Conservation (phyloP, 2,797 vertebrate genomes). For the Otus scops region DNA sequence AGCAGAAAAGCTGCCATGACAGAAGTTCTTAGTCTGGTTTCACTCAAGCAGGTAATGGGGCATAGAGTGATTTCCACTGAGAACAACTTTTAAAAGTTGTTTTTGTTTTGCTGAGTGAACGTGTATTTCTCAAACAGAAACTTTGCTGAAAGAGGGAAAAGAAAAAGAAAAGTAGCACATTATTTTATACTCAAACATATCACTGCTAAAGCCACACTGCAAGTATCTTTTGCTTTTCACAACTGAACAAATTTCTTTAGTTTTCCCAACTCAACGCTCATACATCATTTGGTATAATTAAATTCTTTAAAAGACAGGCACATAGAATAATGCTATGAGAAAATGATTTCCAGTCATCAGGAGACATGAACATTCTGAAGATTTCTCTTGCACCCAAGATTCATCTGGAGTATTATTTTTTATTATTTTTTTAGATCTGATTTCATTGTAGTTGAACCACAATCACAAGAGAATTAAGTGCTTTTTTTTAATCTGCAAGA, state of each 20-base stretch:
- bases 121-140: neutral
- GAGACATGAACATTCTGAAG: neutral
- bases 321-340: neutral
- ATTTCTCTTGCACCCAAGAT: neutral
- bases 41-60: constrained; percentile 79
- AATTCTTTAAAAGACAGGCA: neutral
- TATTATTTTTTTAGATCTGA: neutral
- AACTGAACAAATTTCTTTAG: neutral
- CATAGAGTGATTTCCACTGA: constrained; percentile 74
- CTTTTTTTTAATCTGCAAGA: neutral
- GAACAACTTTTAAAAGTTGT: constrained; percentile 48
- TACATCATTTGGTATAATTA: neutral
- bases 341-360: neutral
- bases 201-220: neutral
- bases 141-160: constrained; percentile 54
- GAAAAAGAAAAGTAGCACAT: neutral
- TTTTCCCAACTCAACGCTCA: neutral
- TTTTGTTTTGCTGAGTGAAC: constrained; percentile 21
- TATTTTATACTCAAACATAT: constrained; percentile 19
- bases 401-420: neutral
- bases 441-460: neutral
- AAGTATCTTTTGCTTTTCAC: neutral
- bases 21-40: constrained; percentile 80
- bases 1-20: constrained; percentile 88
- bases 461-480: neutral